These are phyloP conservation scores for Sprattus sprattus DNA, from an alignment of 2,113 vertebrate species.

Conservation along the genomic window DNA sequence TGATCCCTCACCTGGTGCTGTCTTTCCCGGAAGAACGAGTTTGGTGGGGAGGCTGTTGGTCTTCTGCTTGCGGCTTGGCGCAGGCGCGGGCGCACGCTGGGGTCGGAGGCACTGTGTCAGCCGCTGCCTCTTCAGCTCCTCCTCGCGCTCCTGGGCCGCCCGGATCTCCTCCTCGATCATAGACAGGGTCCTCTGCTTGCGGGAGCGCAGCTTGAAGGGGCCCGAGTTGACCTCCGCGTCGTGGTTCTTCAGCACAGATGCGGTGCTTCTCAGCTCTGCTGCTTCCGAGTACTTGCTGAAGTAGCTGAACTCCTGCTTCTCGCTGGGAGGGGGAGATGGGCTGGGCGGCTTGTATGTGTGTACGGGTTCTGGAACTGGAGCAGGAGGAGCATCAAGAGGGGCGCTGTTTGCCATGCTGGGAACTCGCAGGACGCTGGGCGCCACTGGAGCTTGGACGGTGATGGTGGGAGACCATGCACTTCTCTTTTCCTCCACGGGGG, in stretches of 20 bases:
- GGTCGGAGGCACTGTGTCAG: conserved; percentile 68
- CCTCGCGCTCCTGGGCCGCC: conserved; percentile 93
- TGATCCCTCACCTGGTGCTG: conserved; percentile 80
- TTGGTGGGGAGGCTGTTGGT: conserved; percentile 76
- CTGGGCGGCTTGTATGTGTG: conserved; percentile 55
- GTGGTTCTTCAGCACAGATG: conserved; percentile 77
- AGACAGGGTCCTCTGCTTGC: conserved; percentile 92
- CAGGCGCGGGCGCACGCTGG: conserved; percentile 51
- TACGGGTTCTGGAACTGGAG: conserved; percentile 55
- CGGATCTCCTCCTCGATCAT: conserved; percentile 99
- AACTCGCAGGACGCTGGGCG: not conserved
- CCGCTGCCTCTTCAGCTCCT: conserved; percentile 90
- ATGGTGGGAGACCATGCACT: conserved; percentile 73
- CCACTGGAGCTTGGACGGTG: conserved; percentile 57
- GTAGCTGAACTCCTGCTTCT: conserved; percentile 85
- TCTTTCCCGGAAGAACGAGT: conserved; percentile 76
- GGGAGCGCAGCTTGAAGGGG: conserved; percentile 91
- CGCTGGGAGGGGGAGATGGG: conserved; percentile 77
- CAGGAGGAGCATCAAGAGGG: conserved; percentile 47
- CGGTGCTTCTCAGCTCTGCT: conserved; percentile 90
- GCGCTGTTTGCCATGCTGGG: not conserved
- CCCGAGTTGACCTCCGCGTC: conserved; percentile 82
- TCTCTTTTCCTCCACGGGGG: conserved; percentile 75
- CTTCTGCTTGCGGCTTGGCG: conserved; percentile 73
- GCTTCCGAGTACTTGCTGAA: conserved; percentile 97